A percentile compares a stretch with the other conserved stretches of the same genome.
These are phyloP conservation scores for Tryphoninae sp. DNA, from an alignment of 2,888 invertebrate species.

Conservation along the genomic window DNA sequence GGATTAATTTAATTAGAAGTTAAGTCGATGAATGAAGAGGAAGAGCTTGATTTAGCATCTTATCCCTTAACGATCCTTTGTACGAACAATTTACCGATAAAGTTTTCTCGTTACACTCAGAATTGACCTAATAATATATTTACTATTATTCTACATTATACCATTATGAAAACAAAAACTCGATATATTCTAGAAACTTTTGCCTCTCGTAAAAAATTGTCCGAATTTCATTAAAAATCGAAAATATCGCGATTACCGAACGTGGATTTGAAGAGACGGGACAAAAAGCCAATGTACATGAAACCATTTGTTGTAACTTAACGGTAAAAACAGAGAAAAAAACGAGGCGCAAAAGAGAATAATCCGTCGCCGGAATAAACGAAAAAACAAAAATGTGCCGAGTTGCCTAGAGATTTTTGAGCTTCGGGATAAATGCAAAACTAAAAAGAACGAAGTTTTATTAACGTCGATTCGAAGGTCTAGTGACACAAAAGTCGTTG, in stretches of 20 bases:
- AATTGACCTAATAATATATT: constrained; percentile 55
- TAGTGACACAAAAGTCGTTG: constrained; percentile 5
- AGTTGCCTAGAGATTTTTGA: constrained; percentile 58
- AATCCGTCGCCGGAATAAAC: constrained; percentile 38
- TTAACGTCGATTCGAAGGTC: constrained; percentile 16
- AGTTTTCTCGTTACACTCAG: constrained; percentile 50
- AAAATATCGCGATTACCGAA: constrained; percentile 13
- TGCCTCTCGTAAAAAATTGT: neutral
- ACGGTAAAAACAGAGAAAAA: neutral
- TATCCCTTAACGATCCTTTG: constrained; percentile 38
- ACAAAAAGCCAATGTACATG: constrained; percentile 27
- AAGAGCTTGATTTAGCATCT: constrained; percentile 28
- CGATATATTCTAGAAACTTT: constrained; percentile 29
- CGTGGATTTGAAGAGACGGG: neutral
- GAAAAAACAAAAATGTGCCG: constrained; percentile 40
- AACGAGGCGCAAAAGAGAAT: constrained; percentile 38
- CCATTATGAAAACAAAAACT: constrained; percentile 16
- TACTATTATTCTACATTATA: constrained; percentile 39
- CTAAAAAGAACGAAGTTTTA: constrained; percentile 34
- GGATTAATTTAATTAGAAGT: constrained; percentile 39
- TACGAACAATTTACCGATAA: constrained; percentile 37
- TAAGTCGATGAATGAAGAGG: constrained; percentile 33
- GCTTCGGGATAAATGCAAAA: constrained; percentile 32
- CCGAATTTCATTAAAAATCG: constrained; percentile 4
- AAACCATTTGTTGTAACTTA: constrained; percentile 15